phyloP scores from a whole-genome alignment of 2,113 vertebrate genomes.

The Entomyzon cyanotis region DNA sequence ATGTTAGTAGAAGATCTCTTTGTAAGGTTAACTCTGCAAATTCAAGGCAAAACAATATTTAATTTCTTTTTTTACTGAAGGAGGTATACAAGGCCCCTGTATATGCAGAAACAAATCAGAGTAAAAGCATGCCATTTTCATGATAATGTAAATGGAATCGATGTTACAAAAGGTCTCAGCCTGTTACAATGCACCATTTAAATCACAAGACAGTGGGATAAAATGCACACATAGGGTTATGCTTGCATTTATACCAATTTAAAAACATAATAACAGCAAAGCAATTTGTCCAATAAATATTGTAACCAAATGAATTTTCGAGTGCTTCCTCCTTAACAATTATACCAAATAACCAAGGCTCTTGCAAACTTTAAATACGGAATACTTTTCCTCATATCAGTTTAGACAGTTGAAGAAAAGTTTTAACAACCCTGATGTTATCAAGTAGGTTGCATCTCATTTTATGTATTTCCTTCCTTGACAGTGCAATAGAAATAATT shows the following conservation, averaged over 20 bases:
- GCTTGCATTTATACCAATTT: background rate
- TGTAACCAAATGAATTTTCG: background rate
- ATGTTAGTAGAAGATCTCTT: background rate
- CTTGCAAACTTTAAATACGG: background rate
- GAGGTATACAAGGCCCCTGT: background rate
- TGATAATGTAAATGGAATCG: background rate
- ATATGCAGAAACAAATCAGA: background rate
- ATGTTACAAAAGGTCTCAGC: background rate
- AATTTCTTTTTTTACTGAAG: background rate
- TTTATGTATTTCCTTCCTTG: slow-evolving; percentile 5
- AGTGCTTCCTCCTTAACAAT: background rate
- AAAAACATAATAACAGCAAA: background rate
- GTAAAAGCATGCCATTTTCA: background rate
- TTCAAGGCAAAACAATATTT: background rate
- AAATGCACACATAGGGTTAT: background rate
- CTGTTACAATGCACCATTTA: background rate
- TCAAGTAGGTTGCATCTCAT: background rate
- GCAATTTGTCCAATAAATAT: background rate
- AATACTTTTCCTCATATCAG: background rate
- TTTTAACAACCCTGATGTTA: background rate
- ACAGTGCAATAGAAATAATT: slow-evolving; percentile 35
- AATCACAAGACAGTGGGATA: background rate
- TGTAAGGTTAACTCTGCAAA: background rate
- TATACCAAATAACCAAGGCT: background rate
- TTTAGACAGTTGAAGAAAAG: background rate